Evolutionary conservation across 2,888 invertebrate genomes (phyloP), one percentile per base, ranked within the genome.

Genomic region (Ecdyonurus torrentis): DNA sequence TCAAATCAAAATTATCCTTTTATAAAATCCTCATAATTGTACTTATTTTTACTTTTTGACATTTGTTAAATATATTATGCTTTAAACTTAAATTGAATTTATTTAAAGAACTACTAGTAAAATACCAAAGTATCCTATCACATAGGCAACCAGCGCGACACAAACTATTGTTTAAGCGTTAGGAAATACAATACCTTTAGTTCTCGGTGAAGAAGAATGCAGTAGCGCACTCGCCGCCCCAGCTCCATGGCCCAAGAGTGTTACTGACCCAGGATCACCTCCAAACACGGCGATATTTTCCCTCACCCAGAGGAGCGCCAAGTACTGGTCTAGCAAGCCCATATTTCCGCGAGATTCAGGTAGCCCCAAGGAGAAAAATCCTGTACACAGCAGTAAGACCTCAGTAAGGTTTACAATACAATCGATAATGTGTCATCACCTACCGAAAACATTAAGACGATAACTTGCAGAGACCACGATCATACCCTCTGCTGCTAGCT

Each of bases 281-380:
- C 90, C 89, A 72, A 94, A 92, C 59, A 81, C 79, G 58, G 78
- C 78, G 61, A 91, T 88, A 72, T 92, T 87, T 68, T 86, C 83
- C 65, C 83, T 81, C 1, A 88, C 78, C 89, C 89, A 89, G 58
- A 84, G 70, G 63, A 95, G 75, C 0, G 89, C 91, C 73, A 91
- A 75, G 69, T 87, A 84, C 71, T 94, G 91, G 74, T 95, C 94
- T 68, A 88, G 82, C 61, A 95, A 74, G 0, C 92, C 93, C 65
- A 90, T 83, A 74, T 95, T 95, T 0, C 94, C 93, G 0, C 88
- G 82, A 2, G 83, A 82, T 67, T 78, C 76, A 72, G 71, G 66
- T 62, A 72, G 70, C 37, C 78, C 79, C 66, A 83, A 72, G 25
- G 79, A 80, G 66, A 86, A 81, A 75, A 86, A 86, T 2, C 63